Conservation (phyloP, 30 jellyfish, hydroid and myxozoan species). For the Nemopilema nomurai region DNA sequence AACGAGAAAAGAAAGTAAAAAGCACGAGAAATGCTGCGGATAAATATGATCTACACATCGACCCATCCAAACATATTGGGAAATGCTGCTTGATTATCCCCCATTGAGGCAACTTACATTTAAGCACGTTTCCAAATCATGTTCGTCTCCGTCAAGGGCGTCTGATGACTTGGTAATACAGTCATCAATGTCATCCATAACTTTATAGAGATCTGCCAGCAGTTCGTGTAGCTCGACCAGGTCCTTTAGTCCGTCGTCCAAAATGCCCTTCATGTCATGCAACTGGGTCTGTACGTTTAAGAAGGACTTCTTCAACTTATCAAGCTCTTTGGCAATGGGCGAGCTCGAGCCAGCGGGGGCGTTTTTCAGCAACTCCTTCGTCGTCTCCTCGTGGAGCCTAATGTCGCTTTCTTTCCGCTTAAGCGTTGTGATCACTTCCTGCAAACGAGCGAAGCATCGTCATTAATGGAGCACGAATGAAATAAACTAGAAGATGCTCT, state of each 20-base stretch:
- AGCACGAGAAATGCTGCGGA: too few species aligned
- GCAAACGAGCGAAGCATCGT: neutral
- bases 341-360: constrained; percentile 68
- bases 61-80: neutral
- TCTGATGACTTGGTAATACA: constrained; percentile 79
- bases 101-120: constrained; percentile 37
- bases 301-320: constrained; percentile 56
- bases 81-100: neutral
- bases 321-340: constrained; percentile 82
- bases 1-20: too few species aligned
- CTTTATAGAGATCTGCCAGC: constrained; percentile 51
- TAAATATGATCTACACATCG: too few species aligned
- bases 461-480: too few species aligned
- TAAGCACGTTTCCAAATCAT: constrained; percentile 79
- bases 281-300: constrained; percentile 46
- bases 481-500: too few species aligned
- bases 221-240: constrained; percentile 68
- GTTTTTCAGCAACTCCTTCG: constrained; percentile 63
- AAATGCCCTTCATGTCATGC: constrained; percentile 40
- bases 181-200: constrained; percentile 82
- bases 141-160: constrained; percentile 82
- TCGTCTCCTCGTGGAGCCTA: constrained; percentile 42
- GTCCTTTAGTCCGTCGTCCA: constrained; percentile 63
- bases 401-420: constrained; percentile 59
- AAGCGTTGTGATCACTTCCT: constrained; percentile 67